These are phyloP conservation scores for Rhagophthalmus giganteus DNA, from an alignment of 2,888 invertebrate species.

Conservation along the genomic window DNA sequence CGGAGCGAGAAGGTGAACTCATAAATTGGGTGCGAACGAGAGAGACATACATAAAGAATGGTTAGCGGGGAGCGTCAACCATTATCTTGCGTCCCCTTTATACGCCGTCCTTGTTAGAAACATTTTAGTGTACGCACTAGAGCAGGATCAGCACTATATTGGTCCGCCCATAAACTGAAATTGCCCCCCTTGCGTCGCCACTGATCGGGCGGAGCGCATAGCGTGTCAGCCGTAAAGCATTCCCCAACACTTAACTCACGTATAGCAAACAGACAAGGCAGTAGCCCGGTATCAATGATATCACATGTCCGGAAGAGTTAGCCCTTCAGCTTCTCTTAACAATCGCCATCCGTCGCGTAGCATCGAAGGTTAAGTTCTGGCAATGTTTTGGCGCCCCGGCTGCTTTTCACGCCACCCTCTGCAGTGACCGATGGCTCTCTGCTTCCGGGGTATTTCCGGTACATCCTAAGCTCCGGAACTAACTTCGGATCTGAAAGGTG, in stretches of 20 bases:
- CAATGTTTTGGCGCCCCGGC: constrained; percentile 22
- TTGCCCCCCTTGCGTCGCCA: constrained; percentile 42
- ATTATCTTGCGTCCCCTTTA: constrained; percentile 55
- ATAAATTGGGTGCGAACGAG: constrained; percentile 57
- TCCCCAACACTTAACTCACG: constrained; percentile 58
- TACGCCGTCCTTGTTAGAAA: constrained; percentile 44
- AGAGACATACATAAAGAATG: constrained; percentile 59
- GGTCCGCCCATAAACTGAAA: constrained; percentile 57
- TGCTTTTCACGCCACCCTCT: constrained; percentile 20
- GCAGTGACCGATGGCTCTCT: constrained; percentile 53
- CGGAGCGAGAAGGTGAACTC: constrained; percentile 55
- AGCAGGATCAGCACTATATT: constrained; percentile 56
- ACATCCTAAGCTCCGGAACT: constrained; percentile 51
- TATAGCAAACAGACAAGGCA: constrained; percentile 56
- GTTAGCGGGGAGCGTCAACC: constrained; percentile 59
- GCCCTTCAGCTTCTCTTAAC: constrained; percentile 29
- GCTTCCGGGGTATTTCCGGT: constrained; percentile 54
- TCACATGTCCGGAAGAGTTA: constrained; percentile 44
- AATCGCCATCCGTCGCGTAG: constrained; percentile 24
- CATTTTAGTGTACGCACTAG: constrained; percentile 35
- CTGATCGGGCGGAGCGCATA: constrained; percentile 52
- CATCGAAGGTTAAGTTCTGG: constrained; percentile 23
- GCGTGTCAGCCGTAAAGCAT: constrained; percentile 56
- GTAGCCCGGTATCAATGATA: constrained; percentile 52
- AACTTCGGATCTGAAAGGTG: constrained; percentile 52